Base-by-base conservation (phyloP, 2,888 invertebrate species). In the Erebia epiphron region DNA sequence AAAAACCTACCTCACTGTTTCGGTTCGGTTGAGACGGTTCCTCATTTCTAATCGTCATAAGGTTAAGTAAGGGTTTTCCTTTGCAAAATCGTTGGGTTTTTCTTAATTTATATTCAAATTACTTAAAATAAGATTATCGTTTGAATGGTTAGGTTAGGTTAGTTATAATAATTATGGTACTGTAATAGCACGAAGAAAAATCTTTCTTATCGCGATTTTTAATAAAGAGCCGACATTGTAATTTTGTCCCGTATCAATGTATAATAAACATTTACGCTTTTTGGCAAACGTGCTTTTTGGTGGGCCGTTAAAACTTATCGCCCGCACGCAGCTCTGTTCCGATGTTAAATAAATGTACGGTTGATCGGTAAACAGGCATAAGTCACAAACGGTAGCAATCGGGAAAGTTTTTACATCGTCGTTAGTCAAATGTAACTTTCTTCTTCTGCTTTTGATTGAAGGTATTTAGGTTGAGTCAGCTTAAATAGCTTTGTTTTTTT, bases 261-360 rank as follows among this genome's bases (percentile, higher is more conserved):
- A 68, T 57, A 72, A 69, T 68, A 71, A 70, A 72, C 60, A 70
- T 73, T 70, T 69, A 68, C 66, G 73, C 71, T 69, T 75, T 74
- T 74, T 68, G 72, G 64, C 74, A 71, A 74, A 75, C 69, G 72
- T 66, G 73, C 71, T 74, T 71, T 74, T 75, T 68, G 71, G 74
- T 64, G 66, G 67, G 68, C 68, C 69, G 68, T 75, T 73, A 74
- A 75, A 71, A 75, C 69, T 75, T 75, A 75, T 75, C 75, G 73
- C 65, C 54, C 73, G 69, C 69, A 71, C 73, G 69, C 73, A 71
- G 75, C 63, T 70, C 52, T 68, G 68, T 69, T 75, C 67, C 67
- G 60, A 67, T 67, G 69, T 64, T 58, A 66, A 75, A 73, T 64
- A 64, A 16, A 21, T 49, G 49, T 49, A 13, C 14, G 13, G 14